Evolutionary conservation across 2,888 invertebrate species (phyloP).

Genomic region (Drosophila affinis): DNA sequence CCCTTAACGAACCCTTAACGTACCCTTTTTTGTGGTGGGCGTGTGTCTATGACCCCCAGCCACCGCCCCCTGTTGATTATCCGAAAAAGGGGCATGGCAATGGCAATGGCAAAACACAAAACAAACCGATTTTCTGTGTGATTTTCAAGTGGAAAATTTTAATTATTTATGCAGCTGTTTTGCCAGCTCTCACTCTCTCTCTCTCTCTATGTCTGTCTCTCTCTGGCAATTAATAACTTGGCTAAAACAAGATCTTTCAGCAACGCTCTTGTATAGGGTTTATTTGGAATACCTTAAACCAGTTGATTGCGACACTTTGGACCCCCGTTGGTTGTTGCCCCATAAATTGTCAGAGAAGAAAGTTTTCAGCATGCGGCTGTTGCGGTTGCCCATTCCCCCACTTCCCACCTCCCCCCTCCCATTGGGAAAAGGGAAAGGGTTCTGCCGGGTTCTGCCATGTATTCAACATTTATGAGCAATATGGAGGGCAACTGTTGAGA

Average conservation of each 20-base stretch:
- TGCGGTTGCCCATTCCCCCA: conserved; percentile 68
- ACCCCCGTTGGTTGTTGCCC: conserved; percentile 7
- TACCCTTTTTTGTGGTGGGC: conserved; percentile 31
- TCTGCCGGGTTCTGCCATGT: conserved; percentile 5
- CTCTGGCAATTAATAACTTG: conserved; percentile 66
- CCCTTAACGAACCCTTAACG: conserved; percentile 23
- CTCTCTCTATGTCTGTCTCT: conserved; percentile 13
- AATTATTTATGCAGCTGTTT: conserved; percentile 74
- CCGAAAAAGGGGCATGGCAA: conserved; percentile 18
- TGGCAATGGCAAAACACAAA: conserved; percentile 2
- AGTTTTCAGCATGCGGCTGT: conserved; percentile 61
- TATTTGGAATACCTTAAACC: conserved; percentile 40
- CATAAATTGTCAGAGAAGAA: conserved; percentile 66
- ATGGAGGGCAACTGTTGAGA: conserved; percentile 74
- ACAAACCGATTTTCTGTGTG: conserved; percentile 58
- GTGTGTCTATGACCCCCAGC: not conserved
- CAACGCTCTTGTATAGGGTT: conserved; percentile 6
- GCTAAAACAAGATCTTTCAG: conserved; percentile 47
- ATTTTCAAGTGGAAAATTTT: conserved; percentile 64
- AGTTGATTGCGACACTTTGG: conserved; percentile 57
- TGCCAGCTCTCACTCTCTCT: conserved; percentile 22
- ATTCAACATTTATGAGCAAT: conserved; percentile 75
- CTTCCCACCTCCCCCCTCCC: not conserved
- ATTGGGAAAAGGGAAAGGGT: conserved; percentile 13
- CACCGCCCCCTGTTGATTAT: conserved; percentile 46